Conservation (phyloP, 2,888 invertebrate species). For the Drosophila austrosaltans region DNA sequence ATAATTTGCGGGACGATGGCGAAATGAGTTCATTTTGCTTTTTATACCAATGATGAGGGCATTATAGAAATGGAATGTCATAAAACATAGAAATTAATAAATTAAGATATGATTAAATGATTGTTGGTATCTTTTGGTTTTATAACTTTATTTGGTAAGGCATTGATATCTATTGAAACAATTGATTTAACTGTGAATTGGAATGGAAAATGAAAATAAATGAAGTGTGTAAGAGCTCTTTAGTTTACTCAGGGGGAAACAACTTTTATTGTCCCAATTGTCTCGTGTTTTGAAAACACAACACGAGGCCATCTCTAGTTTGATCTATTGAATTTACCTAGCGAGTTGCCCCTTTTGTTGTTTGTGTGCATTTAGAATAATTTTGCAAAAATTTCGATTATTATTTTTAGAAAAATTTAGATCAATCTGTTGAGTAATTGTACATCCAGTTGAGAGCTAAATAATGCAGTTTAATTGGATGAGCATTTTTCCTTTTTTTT, state of each 20-base stretch:
- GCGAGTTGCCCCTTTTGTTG: background rate
- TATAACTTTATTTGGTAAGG: no score
- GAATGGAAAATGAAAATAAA: no score
- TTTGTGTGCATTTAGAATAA: background rate
- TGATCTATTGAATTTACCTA: background rate
- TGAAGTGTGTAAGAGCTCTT: no score
- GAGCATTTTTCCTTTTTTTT: conserved; percentile 24
- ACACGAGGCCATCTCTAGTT: background rate
- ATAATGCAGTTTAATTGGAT: conserved; percentile 33
- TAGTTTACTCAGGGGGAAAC: no score
- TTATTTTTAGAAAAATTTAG: background rate
- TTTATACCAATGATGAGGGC: conserved; percentile 18
- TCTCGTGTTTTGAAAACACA: no score
- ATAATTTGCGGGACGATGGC: conserved; percentile 39
- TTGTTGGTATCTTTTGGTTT: no score
- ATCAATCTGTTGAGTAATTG: conserved; percentile 3
- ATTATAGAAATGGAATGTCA: conserved; percentile 18
- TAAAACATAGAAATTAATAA: conserved; percentile 23
- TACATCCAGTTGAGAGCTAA: background rate
- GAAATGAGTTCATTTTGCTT: conserved; percentile 35
- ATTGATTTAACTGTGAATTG: no score
- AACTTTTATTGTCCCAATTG: no score
- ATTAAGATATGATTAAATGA: conserved; percentile 10
- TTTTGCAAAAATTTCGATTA: background rate
- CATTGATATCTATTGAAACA: no score